Base-by-base conservation (phyloP, 2,888 invertebrate species). In the Protodeltote pygarga region DNA sequence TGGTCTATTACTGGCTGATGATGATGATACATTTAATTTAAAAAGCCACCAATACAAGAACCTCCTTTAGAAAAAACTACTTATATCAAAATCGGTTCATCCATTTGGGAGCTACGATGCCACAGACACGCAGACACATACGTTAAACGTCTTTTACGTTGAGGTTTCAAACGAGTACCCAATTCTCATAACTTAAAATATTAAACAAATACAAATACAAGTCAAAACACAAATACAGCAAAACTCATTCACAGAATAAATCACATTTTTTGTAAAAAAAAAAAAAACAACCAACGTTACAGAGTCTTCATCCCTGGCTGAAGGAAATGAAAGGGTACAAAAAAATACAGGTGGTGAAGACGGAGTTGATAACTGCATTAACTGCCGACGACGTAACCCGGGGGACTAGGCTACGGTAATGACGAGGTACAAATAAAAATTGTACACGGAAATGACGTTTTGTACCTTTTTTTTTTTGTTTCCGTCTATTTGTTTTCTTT, bases 301-400 rank as follows among this genome's bases (percentile, higher is more conserved):
- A 39, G 57, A 49, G 32, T 32, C 39, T 53, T 69, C 37, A 37
- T 28, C 37, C 39, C 24, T 15, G 32, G 21, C 40, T 47, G 54
- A 10, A 59, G 60, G 55, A 55, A 70, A 70, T 62, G 51, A 63
- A 59, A 55, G 32, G 46, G 45, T 35, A 48, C 37, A 58, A 65
- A 67, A 48, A 20, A 55, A 58, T 62, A 49, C 32, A 39, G 54
- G 48, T 62, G 58, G 32, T 33, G 17, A 39, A 48, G 34, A 14
- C 32, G 8, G 41, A 32, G 46, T 46, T 61, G 48, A 57, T 67
- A 67, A 67, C 48, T 57, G 50, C 66, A 55, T 67, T 64, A 52
- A 52, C 45, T 17, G 9, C 40, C 34, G 57, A 41, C 34, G 35
- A 55, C 38, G 58, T 48, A 55, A 49, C 41, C 33, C 46, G 41